phyloP scores from a whole-genome alignment of 2,113 vertebrate species.

The Meles meles region DNA sequence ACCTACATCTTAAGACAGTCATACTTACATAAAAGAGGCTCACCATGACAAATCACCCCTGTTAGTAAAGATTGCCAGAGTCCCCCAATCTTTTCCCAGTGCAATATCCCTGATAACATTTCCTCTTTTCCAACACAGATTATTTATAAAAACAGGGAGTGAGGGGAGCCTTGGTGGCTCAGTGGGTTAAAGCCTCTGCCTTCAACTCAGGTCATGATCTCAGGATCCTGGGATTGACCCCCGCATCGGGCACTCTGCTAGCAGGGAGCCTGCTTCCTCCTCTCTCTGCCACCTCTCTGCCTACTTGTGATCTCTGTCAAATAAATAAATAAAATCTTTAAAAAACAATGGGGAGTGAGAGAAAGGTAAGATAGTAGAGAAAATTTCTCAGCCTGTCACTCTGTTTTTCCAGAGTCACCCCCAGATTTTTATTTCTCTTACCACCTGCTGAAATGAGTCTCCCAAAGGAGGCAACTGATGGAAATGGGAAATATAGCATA shows the following conservation, averaged over 20 bases:
- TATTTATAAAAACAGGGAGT: background rate
- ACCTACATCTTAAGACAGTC: background rate
- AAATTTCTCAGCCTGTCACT: background rate
- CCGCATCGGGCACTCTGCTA: too few species aligned
- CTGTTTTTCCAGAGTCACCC: background rate
- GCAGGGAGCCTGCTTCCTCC: too few species aligned
- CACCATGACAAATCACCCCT: background rate
- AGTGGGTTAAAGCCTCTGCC: too few species aligned
- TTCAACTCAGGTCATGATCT: too few species aligned
- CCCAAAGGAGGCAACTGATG: background rate
- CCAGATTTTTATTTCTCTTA: background rate
- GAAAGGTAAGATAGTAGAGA: background rate
- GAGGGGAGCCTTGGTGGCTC: too few species aligned
- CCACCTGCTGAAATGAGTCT: background rate
- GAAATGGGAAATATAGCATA: background rate
- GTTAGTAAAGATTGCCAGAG: background rate
- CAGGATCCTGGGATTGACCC: too few species aligned
- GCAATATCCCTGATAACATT: background rate
- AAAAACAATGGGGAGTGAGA: background rate
- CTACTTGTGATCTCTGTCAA: too few species aligned
- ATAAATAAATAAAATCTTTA: too few species aligned
- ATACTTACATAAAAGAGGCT: background rate
- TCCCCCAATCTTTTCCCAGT: background rate
- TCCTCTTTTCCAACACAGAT: background rate
- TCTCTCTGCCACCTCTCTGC: too few species aligned